Conservation (phyloP, 1,140 invertebrate species). For the Aphaenogaster floridana region DNA sequence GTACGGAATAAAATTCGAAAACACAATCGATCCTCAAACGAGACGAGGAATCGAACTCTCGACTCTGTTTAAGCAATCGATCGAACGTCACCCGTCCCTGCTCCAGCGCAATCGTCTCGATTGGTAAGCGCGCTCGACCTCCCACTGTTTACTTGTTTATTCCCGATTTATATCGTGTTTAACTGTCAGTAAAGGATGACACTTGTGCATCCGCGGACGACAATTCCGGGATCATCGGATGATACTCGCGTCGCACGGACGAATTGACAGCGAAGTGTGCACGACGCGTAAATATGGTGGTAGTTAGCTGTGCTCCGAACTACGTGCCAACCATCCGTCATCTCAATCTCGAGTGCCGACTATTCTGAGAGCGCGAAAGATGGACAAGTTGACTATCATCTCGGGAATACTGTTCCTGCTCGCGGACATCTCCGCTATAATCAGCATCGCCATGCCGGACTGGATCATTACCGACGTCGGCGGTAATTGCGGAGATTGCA, state of each 20-base stretch:
- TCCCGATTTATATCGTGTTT: background rate
- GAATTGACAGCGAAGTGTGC: background rate
- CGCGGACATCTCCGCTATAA: conserved; percentile 97
- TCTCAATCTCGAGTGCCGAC: background rate
- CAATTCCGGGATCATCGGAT: background rate
- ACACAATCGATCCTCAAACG: background rate
- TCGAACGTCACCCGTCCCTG: background rate
- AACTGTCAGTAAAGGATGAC: background rate
- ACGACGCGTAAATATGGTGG: conserved; percentile 9
- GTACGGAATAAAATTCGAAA: background rate
- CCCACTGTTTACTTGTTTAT: background rate
- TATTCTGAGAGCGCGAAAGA: conserved; percentile 82
- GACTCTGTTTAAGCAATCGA: background rate
- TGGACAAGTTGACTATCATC: conserved; percentile 97
- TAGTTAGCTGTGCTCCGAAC: background rate
- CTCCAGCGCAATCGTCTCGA: background rate
- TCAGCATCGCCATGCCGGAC: conserved; percentile 97
- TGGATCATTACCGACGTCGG: conserved; percentile 98
- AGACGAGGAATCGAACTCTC: background rate
- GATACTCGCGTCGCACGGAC: background rate
- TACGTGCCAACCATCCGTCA: background rate
- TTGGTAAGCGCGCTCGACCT: background rate
- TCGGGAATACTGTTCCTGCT: conserved; percentile 96
- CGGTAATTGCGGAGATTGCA: conserved; percentile 87
- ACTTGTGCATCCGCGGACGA: background rate